Evolutionary conservation across 2,113 vertebrate species (phyloP), one percentile per base, ranked within the genome.

Genomic region (Pseudorhombus dupliciocellatus): DNA sequence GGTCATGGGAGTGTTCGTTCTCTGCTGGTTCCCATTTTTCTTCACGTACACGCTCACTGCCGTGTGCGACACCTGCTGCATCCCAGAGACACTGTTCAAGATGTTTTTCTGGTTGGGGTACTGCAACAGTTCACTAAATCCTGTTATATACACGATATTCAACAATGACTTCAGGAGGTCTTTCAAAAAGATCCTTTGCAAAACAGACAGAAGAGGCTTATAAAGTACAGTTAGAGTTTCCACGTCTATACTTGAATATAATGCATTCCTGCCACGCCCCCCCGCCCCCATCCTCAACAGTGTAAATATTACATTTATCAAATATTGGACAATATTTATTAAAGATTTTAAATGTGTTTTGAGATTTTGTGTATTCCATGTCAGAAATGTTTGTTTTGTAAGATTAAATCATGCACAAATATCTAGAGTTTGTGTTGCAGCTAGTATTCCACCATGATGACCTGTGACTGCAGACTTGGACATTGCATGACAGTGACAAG

Each of bases 1-100:
- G 74, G 96, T 98, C 68, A 96, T 98, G 14, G 96, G 96, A 51
- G 96, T 96, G 83, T 98, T 97, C 88, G 96, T 98, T 80, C 91
- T 97, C 73, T 98, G 96, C 87, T 98, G 96, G 96, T 97, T 98
- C 80, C 96, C 96, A 44, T 98, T 98, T 91, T 98, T 98, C 89
- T 98, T 97, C 87, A 98, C 96, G 3, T 98, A 98, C 90, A 95
- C 95, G 0, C 95, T 98, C 70, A 94, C 0, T 0, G 95, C 96
- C 0, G 71, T 97, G 70, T 97, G 95, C 44, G 74, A 87, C 65
- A 71, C 76, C 77, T 95, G 95, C 90, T 77, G 70, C 0, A 93
- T 96, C 87, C 96, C 96, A 0, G 68, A 66, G 60, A 96, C 91
- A 10, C 87, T 98, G 81, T 98, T 98, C 93, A 96, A 96, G 52